phyloP scores from a whole-genome alignment of 2,797 vertebrate species.

The Borostomias antarcticus region DNA sequence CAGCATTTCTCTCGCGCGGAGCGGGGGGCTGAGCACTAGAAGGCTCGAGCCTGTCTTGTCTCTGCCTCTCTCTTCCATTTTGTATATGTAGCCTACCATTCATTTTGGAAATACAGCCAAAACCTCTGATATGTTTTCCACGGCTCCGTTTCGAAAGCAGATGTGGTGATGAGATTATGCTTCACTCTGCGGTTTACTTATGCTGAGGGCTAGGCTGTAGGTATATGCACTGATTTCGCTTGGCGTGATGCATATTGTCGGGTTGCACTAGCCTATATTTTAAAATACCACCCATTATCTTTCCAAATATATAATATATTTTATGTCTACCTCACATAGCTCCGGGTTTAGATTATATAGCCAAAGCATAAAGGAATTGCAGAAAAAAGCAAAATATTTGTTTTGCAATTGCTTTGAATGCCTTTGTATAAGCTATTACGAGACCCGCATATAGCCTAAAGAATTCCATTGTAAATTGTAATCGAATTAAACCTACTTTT shows the following conservation, averaged over 20 bases:
- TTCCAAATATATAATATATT: no score
- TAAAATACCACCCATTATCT: no score
- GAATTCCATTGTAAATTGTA: no score
- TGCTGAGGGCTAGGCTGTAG: not conserved
- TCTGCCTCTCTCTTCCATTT: slow-evolving; percentile 60
- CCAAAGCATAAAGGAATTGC: no score
- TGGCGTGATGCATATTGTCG: slow-evolving; percentile 29
- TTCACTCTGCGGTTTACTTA: slow-evolving; percentile 47
- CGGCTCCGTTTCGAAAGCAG: slow-evolving; percentile 44
- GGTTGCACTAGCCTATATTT: no score
- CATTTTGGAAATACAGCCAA: slow-evolving; percentile 50
- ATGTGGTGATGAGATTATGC: slow-evolving; percentile 49
- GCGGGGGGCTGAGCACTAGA: slow-evolving; percentile 52
- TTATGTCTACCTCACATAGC: no score
- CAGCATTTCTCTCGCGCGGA: slow-evolving; percentile 68
- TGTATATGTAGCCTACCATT: slow-evolving; percentile 36
- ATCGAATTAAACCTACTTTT: no score
- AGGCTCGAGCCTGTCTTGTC: slow-evolving; percentile 64
- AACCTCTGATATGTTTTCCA: slow-evolving; percentile 44
- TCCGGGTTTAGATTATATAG: no score
- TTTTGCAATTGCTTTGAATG: no score
- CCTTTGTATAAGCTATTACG: no score
- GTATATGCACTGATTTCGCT: slow-evolving; percentile 32
- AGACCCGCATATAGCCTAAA: no score
- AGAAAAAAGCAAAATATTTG: no score